These are phyloP conservation scores for Torymus auratus DNA, from an alignment of 2,888 invertebrate genomes.

Conservation along the genomic window DNA sequence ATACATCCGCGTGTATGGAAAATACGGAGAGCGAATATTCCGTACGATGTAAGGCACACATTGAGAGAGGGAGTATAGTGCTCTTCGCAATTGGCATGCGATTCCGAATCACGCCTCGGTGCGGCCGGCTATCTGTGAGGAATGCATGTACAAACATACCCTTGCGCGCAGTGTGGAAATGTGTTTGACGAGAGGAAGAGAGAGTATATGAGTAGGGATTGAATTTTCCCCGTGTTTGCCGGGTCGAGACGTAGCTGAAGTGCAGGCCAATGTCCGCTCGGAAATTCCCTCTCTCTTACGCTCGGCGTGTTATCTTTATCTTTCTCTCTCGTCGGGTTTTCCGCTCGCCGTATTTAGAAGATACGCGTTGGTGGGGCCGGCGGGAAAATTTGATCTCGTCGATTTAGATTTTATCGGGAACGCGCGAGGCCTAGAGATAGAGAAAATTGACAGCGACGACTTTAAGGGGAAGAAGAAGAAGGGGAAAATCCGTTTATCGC, in stretches of 20 bases:
- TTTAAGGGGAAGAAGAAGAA: conserved; percentile 10
- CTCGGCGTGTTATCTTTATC: not conserved
- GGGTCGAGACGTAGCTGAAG: not conserved
- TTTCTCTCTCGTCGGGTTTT: not conserved
- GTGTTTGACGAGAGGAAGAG: conserved; percentile 30
- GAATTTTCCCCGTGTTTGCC: conserved; percentile 40
- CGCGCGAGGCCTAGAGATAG: not conserved
- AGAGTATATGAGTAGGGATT: conserved; percentile 20
- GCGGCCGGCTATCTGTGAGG: conserved; percentile 21
- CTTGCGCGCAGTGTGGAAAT: not conserved
- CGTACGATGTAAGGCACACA: conserved; percentile 1
- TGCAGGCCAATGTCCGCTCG: not conserved
- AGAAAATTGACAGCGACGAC: conserved; percentile 11
- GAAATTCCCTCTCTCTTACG: not conserved
- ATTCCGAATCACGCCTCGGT: conserved; percentile 39
- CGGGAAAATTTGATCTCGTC: conserved; percentile 40
- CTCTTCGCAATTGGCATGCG: conserved; percentile 41
- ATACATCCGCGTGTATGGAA: not conserved
- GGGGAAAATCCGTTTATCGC: conserved; percentile 43
- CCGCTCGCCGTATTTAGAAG: not conserved
- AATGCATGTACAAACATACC: conserved; percentile 13
- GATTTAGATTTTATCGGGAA: conserved; percentile 35
- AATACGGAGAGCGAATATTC: conserved; percentile 22
- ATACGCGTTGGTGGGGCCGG: not conserved
- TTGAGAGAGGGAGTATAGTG: not conserved